Evolutionary conservation across 2,113 vertebrate genomes (phyloP).

Genomic region (Semnornis frantzii): DNA sequence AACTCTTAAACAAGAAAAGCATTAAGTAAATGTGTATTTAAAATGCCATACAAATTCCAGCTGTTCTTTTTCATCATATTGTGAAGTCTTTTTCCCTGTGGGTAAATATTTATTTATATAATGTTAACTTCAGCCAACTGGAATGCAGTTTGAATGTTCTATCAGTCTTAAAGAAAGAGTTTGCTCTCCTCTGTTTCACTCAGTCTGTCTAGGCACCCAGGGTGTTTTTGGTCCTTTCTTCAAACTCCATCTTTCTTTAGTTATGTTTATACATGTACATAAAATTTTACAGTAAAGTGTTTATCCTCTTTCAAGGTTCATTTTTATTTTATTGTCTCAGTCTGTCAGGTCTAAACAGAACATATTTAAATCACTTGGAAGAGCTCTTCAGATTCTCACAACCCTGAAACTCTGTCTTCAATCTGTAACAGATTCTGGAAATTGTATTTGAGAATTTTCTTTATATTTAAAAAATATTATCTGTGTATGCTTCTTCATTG

Average conservation of each 20-base stretch:
- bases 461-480: background rate
- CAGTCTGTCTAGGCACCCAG: background rate
- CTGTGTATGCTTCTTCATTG: background rate
- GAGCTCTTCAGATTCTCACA: background rate
- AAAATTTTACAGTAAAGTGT: background rate
- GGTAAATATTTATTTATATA: conserved; percentile 5
- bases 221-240: background rate
- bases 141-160: background rate
- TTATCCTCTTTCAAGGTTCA: background rate
- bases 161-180: background rate
- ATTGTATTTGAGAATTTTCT: background rate
- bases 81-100: background rate
- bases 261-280: background rate
- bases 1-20: conserved; percentile 10
- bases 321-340: background rate
- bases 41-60: conserved; percentile 13
- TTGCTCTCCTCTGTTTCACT: background rate
- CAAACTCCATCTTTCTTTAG: background rate
- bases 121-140: background rate
- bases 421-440: background rate
- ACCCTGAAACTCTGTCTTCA: background rate
- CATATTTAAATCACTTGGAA: background rate
- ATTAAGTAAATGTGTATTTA: conserved; percentile 21
- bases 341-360: background rate
- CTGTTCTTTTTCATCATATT: background rate